phyloP scores from a whole-genome alignment of 2,797 vertebrate genomes.

The Malurus leucopterus region DNA sequence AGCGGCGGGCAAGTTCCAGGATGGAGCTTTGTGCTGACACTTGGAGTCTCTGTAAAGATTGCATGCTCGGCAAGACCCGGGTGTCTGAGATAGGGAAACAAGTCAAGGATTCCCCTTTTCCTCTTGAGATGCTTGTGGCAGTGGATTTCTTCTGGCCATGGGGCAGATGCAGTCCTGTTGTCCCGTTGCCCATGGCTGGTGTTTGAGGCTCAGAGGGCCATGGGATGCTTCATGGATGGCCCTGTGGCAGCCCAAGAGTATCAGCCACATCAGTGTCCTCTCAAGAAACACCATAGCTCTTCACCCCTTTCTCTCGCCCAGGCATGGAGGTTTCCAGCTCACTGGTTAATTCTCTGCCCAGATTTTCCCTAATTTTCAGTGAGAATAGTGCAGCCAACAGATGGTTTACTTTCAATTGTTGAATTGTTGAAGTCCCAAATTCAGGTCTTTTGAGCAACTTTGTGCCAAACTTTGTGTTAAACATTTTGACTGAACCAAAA shows the following conservation, averaged over 20 bases:
- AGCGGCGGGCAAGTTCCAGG: background rate
- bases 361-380: background rate
- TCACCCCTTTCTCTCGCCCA: background rate
- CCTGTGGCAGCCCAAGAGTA: background rate
- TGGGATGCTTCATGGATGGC: rapidly evolving
- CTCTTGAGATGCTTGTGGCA: background rate
- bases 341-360: background rate
- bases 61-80: background rate
- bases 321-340: background rate
- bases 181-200: rapidly evolving
- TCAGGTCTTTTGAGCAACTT: background rate
- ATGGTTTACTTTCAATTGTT: background rate
- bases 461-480: background rate
- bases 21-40: background rate
- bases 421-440: background rate
- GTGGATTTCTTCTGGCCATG: background rate
- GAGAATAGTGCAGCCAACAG: background rate
- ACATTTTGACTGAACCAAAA: background rate
- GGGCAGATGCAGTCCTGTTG: background rate
- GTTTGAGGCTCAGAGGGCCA: background rate
- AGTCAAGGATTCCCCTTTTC: background rate
- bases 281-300: background rate
- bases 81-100: background rate
- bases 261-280: background rate
- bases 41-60: background rate